Percentiles rank a stretch among this genome's conserved stretches.
These are phyloP conservation scores for Desmodus rotundus DNA, from an alignment of 2,113 vertebrate species.

Conservation along the genomic window DNA sequence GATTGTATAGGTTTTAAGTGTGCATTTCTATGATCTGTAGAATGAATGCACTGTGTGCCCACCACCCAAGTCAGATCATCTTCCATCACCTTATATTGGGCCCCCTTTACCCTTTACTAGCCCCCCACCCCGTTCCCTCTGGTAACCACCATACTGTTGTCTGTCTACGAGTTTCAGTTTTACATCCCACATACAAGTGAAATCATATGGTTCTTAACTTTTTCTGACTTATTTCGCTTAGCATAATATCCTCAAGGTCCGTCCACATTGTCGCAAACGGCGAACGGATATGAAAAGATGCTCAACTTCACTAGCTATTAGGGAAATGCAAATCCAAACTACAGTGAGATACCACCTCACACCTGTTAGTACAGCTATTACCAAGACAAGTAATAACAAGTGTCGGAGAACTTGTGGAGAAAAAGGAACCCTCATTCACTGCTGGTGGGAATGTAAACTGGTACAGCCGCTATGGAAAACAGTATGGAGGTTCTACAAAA, in stretches of 20 bases:
- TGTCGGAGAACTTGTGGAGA: background rate
- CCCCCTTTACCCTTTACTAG: background rate
- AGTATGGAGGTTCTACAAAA: too few relatives aligned
- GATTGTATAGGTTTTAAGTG: background rate
- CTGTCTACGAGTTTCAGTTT: background rate
- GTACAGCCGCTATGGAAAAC: too few relatives aligned
- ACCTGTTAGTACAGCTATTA: background rate
- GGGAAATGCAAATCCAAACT: background rate
- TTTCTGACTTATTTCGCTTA: background rate
- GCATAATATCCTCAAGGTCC: background rate
- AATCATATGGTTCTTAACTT: background rate
- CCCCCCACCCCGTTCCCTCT: background rate
- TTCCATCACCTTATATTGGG: background rate
- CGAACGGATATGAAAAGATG: background rate
- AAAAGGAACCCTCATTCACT: background rate
- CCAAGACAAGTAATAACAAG: background rate
- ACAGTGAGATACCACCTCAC: background rate
- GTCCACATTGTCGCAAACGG: background rate
- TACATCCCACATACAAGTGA: background rate
- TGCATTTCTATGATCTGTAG: background rate
- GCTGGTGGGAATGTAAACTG: background rate
- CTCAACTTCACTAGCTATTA: background rate
- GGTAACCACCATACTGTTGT: background rate
- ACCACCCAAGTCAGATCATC: background rate
- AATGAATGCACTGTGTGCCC: background rate